phyloP scores from a whole-genome alignment of 1,140 invertebrate species.

The Leptopilina boulardi region DNA sequence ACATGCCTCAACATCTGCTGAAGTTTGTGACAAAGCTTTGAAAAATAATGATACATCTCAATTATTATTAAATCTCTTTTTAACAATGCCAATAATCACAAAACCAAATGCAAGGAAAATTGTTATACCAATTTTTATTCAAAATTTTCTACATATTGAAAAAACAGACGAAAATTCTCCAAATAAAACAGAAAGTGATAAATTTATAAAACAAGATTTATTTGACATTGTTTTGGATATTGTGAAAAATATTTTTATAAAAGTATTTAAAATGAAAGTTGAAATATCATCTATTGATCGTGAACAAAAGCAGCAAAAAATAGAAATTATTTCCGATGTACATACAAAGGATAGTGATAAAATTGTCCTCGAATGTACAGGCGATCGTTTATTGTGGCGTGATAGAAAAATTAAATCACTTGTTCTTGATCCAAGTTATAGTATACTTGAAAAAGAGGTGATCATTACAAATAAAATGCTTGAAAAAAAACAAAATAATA shows the following conservation, averaged over 20 bases:
- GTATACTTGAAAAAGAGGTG: constrained; percentile 61
- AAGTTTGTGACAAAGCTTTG: constrained; percentile 50
- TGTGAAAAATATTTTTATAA: constrained; percentile 62
- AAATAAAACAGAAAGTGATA: constrained; percentile 42
- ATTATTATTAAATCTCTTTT: constrained; percentile 56
- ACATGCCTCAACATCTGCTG: constrained; percentile 51
- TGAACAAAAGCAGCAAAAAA: constrained; percentile 64
- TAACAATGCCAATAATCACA: constrained; percentile 25
- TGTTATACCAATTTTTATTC: constrained; percentile 23
- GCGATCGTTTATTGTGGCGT: constrained; percentile 57
- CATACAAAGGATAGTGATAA: constrained; percentile 59
- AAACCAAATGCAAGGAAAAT: constrained; percentile 35
- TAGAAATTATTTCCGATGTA: constrained; percentile 62
- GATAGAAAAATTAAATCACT: constrained; percentile 52
- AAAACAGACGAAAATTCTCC: constrained; percentile 50
- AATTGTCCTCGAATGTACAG: constrained; percentile 54
- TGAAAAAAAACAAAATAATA: constrained; percentile 36
- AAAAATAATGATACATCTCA: constrained; percentile 46
- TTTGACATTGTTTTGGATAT: constrained; percentile 52
- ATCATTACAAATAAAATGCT: constrained; percentile 57
- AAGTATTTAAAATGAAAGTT: constrained; percentile 61
- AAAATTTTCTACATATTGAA: constrained; percentile 47
- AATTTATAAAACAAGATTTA: constrained; percentile 53
- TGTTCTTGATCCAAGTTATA: constrained; percentile 45
- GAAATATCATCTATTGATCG: constrained; percentile 40